Evolutionary conservation across 2,113 vertebrate genomes (phyloP).

Genomic region (Hypanus sabinus): DNA sequence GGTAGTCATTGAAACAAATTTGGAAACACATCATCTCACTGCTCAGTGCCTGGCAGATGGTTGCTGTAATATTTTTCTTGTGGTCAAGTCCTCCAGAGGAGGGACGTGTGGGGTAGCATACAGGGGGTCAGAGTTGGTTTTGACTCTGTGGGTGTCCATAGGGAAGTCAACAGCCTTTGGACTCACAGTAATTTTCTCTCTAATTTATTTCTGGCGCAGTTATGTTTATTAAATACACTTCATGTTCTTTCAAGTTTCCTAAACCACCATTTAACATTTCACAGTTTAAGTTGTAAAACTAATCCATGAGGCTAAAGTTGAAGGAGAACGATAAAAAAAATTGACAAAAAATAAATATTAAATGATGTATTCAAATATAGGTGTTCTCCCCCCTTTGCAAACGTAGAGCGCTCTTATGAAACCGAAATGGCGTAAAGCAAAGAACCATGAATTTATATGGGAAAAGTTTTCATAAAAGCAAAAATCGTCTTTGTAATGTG

Average conservation of each 20-base stretch:
- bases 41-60: background rate
- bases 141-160: background rate
- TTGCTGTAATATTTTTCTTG: conserved; percentile 28
- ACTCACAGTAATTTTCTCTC: conserved; percentile 4
- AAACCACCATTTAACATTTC: background rate
- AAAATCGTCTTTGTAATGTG: too few relatives aligned
- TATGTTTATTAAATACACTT: background rate
- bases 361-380: background rate
- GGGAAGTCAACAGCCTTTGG: background rate
- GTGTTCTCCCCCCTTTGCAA: too few relatives aligned
- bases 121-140: background rate
- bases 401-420: too few relatives aligned
- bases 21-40: conserved; percentile 14
- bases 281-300: background rate
- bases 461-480: too few relatives aligned
- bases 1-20: conserved; percentile 3
- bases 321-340: background rate
- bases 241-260: background rate
- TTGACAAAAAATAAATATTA: background rate
- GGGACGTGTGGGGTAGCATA: background rate
- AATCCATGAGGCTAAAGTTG: background rate
- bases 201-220: conserved; percentile 26
- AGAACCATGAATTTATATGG: too few relatives aligned
- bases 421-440: too few relatives aligned
- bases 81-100: background rate